These are phyloP conservation scores for Paradisaea rubra DNA, from an alignment of 2,113 vertebrate species.

Conservation along the genomic window DNA sequence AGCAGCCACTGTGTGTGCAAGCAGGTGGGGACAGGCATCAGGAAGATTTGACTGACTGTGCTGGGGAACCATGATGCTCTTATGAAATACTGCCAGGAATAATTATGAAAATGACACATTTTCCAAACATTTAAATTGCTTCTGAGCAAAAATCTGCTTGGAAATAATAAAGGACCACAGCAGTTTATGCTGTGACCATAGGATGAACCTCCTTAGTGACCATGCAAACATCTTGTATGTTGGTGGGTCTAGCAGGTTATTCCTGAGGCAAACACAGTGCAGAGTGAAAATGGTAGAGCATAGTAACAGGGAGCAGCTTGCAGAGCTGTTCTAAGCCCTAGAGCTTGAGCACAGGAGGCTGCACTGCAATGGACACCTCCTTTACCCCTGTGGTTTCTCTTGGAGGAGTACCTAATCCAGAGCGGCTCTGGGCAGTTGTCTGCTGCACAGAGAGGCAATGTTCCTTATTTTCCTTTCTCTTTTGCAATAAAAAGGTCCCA, in stretches of 20 bases:
- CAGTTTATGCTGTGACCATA: neutral
- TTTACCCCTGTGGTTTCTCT: neutral
- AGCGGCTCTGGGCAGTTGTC: neutral
- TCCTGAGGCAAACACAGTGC: neutral
- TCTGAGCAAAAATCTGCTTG: neutral
- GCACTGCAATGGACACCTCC: accelerated
- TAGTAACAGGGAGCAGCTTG: too few species aligned
- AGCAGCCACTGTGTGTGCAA: neutral
- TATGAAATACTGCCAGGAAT: neutral
- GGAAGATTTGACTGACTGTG: neutral
- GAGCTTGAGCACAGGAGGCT: neutral
- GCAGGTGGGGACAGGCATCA: neutral
- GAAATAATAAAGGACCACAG: neutral
- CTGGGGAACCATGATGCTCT: neutral
- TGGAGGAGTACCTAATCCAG: neutral
- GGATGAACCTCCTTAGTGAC: neutral
- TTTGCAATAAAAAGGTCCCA: neutral
- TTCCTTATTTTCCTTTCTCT: neutral
- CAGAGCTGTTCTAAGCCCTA: neutral
- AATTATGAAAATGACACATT: neutral
- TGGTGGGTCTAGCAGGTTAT: neutral
- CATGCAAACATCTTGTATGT: accelerated
- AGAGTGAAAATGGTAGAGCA: neutral
- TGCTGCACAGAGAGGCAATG: neutral
- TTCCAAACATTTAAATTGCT: neutral